Conservation (phyloP, 2,113 vertebrate genomes). For the Mormyrus iriodes region DNA sequence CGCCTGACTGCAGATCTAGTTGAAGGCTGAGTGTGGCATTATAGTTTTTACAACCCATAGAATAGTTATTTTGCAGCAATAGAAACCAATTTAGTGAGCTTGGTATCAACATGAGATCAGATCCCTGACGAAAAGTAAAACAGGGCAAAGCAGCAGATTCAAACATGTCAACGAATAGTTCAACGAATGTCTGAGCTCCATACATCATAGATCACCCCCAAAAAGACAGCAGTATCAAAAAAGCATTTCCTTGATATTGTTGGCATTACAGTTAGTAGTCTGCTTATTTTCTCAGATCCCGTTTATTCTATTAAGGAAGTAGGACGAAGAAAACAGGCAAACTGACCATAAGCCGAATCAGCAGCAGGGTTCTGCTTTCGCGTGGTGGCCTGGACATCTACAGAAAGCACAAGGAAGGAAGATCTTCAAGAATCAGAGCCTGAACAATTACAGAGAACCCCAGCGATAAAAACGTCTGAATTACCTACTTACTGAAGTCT, state of each 20-base stretch:
- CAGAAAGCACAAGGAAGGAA: conserved; percentile 25
- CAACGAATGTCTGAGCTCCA: neutral
- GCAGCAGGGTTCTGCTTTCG: conserved; percentile 60
- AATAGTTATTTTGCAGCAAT: neutral
- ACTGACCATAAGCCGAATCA: conserved; percentile 70
- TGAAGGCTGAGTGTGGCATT: neutral
- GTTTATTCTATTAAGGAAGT: neutral
- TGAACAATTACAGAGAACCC: neutral
- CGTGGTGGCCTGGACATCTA: conserved; percentile 67
- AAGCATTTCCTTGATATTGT: neutral
- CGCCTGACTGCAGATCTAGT: neutral
- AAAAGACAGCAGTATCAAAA: neutral
- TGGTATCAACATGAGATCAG: neutral
- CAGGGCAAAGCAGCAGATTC: neutral
- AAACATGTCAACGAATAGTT: no score
- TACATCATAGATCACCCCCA: neutral
- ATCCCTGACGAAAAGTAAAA: neutral
- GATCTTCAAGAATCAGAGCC: neutral
- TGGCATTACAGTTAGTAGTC: neutral
- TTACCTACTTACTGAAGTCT: no score
- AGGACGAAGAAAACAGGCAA: conserved; percentile 8
- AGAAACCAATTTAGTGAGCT: neutral
- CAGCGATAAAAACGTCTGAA: neutral
- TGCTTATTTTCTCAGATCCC: neutral
- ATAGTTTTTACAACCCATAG: neutral